phyloP scores from a whole-genome alignment of 1,140 invertebrate species.

The Drosophila malerkotliana region DNA sequence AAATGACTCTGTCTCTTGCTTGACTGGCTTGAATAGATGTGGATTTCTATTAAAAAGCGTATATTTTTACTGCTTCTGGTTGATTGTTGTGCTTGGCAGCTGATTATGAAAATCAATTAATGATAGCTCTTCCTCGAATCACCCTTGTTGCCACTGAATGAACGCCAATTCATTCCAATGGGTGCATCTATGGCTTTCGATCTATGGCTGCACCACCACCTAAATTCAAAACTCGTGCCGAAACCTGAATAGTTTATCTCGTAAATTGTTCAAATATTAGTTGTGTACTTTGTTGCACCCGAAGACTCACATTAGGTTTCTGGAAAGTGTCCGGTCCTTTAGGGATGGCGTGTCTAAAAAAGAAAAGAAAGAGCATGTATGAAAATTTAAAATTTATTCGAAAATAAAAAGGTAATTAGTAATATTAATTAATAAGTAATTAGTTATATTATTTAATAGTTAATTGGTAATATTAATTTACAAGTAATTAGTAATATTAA shows the following conservation, averaged over 20 bases:
- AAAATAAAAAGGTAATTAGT: too few species aligned
- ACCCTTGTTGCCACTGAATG: constrained; percentile 24
- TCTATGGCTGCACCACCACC: neutral
- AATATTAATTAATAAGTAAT: neutral
- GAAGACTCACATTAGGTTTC: constrained; percentile 32
- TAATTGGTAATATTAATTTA: too few species aligned
- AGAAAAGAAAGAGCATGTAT: neutral
- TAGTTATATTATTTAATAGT: too few species aligned
- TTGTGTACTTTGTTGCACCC: neutral
- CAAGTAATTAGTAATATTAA: too few species aligned
- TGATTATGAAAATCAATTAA: constrained; percentile 6
- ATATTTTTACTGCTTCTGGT: constrained; percentile 14
- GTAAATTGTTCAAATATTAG: constrained; percentile 23
- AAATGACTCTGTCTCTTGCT: constrained; percentile 26
- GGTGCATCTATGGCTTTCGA: neutral
- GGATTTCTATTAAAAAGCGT: constrained; percentile 1
- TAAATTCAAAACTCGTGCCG: neutral
- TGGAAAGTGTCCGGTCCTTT: constrained; percentile 5
- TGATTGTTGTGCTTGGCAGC: constrained; percentile 2
- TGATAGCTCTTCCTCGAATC: constrained; percentile 14
- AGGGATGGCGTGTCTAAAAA: constrained; percentile 8
- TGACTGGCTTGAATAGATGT: neutral
- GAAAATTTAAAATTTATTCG: neutral
- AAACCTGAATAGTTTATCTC: constrained; percentile 18
- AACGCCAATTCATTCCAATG: constrained; percentile 19